phyloP scores from a whole-genome alignment of 2,113 vertebrate species.

The Microtus pennsylvanicus region DNA sequence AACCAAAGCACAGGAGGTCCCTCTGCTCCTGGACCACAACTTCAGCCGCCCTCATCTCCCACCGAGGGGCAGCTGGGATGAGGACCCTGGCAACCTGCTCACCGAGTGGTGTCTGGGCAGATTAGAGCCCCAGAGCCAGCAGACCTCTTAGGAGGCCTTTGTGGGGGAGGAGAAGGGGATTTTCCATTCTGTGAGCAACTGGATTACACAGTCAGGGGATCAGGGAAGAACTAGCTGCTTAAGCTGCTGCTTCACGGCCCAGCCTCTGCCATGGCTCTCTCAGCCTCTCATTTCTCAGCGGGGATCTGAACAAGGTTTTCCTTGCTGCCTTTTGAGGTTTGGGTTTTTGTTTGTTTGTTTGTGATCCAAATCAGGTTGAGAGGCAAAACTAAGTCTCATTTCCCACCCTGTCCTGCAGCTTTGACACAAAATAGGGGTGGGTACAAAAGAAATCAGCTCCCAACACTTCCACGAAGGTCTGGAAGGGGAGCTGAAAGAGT shows the following conservation, averaged over 20 bases:
- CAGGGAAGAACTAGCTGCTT: conserved; percentile 47
- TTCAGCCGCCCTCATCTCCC: background rate
- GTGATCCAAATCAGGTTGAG: conserved; percentile 43
- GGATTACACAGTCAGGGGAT: conserved; percentile 73
- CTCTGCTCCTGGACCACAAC: background rate
- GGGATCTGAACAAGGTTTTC: conserved; percentile 1
- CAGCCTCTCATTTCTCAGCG: background rate
- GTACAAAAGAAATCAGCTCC: background rate
- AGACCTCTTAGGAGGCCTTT: conserved; percentile 71
- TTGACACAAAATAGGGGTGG: background rate
- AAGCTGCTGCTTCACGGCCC: conserved; percentile 41
- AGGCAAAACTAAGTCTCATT: conserved; percentile 9
- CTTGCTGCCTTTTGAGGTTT: background rate
- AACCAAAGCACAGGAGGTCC: background rate
- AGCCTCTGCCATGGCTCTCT: conserved; percentile 53
- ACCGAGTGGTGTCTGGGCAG: conserved; percentile 59
- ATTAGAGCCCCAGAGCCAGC: conserved; percentile 68
- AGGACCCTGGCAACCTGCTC: conserved; percentile 52
- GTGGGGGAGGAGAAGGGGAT: conserved; percentile 64
- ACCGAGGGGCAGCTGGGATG: conserved; percentile 28
- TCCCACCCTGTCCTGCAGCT: background rate
- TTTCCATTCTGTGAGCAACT: conserved; percentile 77
- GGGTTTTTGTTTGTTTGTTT: background rate
- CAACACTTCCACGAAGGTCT: background rate
- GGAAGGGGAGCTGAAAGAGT: background rate